Base-by-base conservation (phyloP, 1,140 invertebrate species). In the Cardiocondyla obscurior region DNA sequence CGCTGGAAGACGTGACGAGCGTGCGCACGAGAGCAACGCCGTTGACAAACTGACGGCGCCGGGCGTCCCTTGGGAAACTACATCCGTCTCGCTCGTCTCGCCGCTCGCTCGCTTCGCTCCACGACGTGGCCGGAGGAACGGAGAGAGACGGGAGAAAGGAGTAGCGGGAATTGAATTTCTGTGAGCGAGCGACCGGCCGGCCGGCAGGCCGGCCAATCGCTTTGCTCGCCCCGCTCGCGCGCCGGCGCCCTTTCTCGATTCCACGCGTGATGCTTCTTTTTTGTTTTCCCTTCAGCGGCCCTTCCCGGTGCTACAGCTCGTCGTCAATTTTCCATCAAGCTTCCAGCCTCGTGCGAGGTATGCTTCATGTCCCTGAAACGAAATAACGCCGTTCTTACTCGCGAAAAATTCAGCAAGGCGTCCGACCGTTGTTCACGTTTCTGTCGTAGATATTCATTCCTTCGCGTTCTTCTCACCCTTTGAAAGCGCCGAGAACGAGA, bases 61-160 rank as follows among this genome's bases (percentile, higher is more conserved):
- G 57, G 22, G 49, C 83, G 81, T 88, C 86, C 84, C 87, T 70
- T 70, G 81, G 86, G 87, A 83, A 76, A 82, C 62, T 60, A 46
- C 46, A 14, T 44, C 33, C 3, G 7, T 46, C 58, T 81, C 81
- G 19, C 74, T 64, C 39, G 39, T 42, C 8, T 42, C 39, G 39
- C 39, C 39, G 39, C 39, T 6, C 57, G 58, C 14, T 62, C 42
- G 33, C 58, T 16, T 28, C 58, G 33, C 33, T 22, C 16, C 12
- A n/a, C n/a, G n/a, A n/a, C n/a, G n/a, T n/a, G 33, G 1, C 10
- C 36, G 25, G 36, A 53, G 28, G 64, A 57, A 33, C 46, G 55
- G 36, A 39, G 14, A 14, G 30, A 16, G 69, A 69, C 19, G 70
- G 62, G 46, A 58, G 62, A 74, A 64, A 33, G 36, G 22, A 42